Conservation (phyloP, 2,113 vertebrate species). For the Microtus richardsoni region DNA sequence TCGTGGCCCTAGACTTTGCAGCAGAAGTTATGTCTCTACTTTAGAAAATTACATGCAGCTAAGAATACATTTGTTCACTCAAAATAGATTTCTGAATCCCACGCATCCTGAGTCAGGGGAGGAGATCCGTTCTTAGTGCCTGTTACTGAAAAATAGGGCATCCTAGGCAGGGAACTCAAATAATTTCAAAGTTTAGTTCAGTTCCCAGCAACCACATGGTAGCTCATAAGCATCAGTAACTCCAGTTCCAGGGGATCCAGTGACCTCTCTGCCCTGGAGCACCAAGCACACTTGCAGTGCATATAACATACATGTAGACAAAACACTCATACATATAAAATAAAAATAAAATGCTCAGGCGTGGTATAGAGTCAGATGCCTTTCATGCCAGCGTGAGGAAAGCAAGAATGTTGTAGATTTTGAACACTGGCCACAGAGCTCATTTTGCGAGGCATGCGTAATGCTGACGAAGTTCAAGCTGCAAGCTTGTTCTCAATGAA, state of each 20-base stretch:
- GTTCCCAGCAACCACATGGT: not conserved
- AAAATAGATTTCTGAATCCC: conserved; percentile 67
- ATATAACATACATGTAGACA: not conserved
- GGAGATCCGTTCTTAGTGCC: conserved; percentile 22
- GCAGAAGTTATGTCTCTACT: conserved; percentile 59
- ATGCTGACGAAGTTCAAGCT: conserved; percentile 22
- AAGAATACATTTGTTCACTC: conserved; percentile 70
- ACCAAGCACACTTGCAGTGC: not conserved
- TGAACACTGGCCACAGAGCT: not conserved
- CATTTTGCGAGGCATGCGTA: not conserved
- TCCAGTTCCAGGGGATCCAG: not conserved
- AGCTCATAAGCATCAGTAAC: not conserved
- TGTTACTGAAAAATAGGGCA: conserved; percentile 64
- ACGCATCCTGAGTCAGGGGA: conserved; percentile 35
- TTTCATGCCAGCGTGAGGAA: not conserved
- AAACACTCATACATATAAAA: not conserved
- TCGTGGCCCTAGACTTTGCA: not conserved
- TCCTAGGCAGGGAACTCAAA: conserved; percentile 17
- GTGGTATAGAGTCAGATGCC: not conserved
- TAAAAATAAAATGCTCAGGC: not conserved
- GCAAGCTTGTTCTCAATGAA: conserved; percentile 12
- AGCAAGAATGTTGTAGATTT: not conserved
- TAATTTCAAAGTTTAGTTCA: conserved; percentile 47
- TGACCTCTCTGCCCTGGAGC: not conserved
- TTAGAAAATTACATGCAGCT: conserved; percentile 60